Base-by-base conservation (phyloP, 1,140 invertebrate species). In the Apis dorsata region DNA sequence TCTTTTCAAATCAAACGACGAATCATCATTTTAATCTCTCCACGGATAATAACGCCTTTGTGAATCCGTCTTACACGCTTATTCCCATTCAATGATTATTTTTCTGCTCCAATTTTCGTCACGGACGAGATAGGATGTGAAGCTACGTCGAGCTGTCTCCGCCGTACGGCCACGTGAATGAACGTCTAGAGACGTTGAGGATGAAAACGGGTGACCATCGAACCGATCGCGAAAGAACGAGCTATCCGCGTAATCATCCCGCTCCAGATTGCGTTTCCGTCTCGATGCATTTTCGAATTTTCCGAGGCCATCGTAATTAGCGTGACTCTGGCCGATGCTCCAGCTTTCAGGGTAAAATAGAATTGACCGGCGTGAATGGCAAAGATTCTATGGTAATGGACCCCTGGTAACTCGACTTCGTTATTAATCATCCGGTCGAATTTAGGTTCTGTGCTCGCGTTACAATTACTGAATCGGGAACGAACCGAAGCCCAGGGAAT, bases 181-280 rank as follows among this genome's bases (percentile, higher is more conserved):
- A 57, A 75, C 24, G 80, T 82, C 73, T 66, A n/a, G 55, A 51
- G 65, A 77, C 24, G 63, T 69, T 53, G 34, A 53, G 55, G 24
- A 60, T 53, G 55, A 68, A 69, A 76, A 11, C 49, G 7, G 71
- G 13, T 74, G 21, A 19, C 72, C 73, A 57, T 44, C 34, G 24
- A 21, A 28, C 19, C 62, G 69, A 69, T 83, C 71, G 75, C 69
- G 74, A 83, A 83, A 79, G 65, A 65, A 75, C 74, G 21, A 79
- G 63, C 69, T 65, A 44, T 66, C 65, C 77, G 79, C 65, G 83
- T 82, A 78, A 82, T 86, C 84, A 79, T 86, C 76, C 60, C 62
- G 81, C 68, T 78, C 76, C 66, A 86, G 85, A 87, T 87, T 86
- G 76, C 86, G 34, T 73, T 78, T 86, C 72, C 60, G 53, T 76